Evolutionary conservation across 2,797 vertebrate genomes (phyloP), one percentile per base, ranked within the genome.

Genomic region (Bovichtus diacanthus): DNA sequence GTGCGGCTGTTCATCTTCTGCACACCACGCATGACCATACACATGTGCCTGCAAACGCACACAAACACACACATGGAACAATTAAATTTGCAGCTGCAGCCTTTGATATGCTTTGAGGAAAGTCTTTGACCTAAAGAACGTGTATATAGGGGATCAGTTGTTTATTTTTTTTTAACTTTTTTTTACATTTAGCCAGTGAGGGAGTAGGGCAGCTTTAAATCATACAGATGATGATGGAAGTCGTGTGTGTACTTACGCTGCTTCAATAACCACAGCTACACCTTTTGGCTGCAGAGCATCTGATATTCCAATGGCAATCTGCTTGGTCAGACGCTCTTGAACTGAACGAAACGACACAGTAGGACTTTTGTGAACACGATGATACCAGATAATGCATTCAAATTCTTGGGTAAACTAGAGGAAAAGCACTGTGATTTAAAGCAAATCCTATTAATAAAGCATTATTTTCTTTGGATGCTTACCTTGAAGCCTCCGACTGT

Each of bases 401-500:
- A 31, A 21, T 31, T 59, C 0, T 36, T 15, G 10, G 0, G 1
- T 39, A 6, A 53, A 60, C 12, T 4, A 15, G 3, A 36, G 41
- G 19, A 50, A 53, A 54, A 31, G 7, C 31, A 21, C 12, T 46
- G 13, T 41, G 36, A 31, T 13, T 13, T 6, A 11, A 3, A 54
- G 50, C 6, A 47, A 66, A 80, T 9, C 18, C 5, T 54, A 0
- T 39, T 2, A 1, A 11, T 10, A 2, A 1, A 43, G 38, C 19
- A 31, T n/a, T 13, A 19, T 15, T 39, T 6, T 34, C 2, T 38
- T 49, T 9, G 0, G 7, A 2, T 0, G 1, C 58, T 86, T 86
- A 96, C 96, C 96, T 95, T 97, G 96, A 86, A 97, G 95, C 82
- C 96, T 95, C 50, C 96, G 92, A 71, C 96, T 96, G 88, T 88